Evolutionary conservation across 2,888 invertebrate genomes (phyloP).

Genomic region (Anaspis maculata): DNA sequence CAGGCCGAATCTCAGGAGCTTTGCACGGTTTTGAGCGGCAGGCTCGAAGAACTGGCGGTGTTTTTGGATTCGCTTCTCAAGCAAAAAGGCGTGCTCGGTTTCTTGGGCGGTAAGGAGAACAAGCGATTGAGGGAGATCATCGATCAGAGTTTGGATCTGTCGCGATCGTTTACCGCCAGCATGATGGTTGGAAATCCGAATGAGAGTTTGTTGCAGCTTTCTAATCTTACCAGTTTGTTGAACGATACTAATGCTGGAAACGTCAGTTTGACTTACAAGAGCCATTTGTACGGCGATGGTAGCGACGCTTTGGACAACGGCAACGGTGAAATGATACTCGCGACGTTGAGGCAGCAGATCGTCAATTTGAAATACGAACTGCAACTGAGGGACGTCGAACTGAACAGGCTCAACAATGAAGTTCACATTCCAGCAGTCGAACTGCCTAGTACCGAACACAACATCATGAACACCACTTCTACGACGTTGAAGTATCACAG

Average conservation of each 20-base stretch:
- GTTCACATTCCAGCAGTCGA: conserved; percentile 12
- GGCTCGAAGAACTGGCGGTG: conserved; percentile 57
- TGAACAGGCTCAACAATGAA: conserved; percentile 24
- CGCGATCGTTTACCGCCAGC: conserved; percentile 43
- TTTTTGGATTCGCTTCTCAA: conserved; percentile 57
- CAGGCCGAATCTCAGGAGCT: conserved; percentile 40
- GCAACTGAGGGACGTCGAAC: conserved; percentile 34
- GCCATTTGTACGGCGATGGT: conserved; percentile 26
- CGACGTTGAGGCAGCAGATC: conserved; percentile 35
- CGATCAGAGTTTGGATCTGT: conserved; percentile 47
- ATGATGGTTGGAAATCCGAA: conserved; percentile 40
- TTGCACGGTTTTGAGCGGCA: conserved; percentile 47
- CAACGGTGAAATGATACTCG: conserved; percentile 22
- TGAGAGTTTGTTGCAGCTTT: conserved; percentile 44
- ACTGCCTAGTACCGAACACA: conserved; percentile 19
- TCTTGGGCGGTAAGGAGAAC: conserved; percentile 46
- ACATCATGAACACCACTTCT: conserved; percentile 18
- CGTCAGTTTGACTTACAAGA: conserved; percentile 32
- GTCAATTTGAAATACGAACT: conserved; percentile 37
- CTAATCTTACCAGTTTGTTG: conserved; percentile 43
- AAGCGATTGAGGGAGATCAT: conserved; percentile 47
- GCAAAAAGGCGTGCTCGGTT: conserved; percentile 51
- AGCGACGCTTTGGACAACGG: conserved; percentile 19
- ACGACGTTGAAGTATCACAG: conserved; percentile 28
- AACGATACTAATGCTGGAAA: conserved; percentile 24